These are phyloP conservation scores for Oryzias celebensis DNA, from an alignment of 2,113 vertebrate species.

Conservation along the genomic window DNA sequence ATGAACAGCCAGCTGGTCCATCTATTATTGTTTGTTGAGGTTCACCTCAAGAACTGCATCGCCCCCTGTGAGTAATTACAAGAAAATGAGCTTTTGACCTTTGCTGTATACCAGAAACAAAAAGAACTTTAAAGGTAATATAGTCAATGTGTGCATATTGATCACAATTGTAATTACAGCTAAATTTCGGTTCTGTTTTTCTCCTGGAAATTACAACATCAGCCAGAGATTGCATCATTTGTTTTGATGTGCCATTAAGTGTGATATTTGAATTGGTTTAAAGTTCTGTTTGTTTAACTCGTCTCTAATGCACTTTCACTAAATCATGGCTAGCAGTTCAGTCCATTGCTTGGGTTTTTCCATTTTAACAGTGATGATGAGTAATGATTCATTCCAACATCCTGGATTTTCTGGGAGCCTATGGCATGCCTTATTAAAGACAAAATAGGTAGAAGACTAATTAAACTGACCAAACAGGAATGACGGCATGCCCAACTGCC, in stretches of 20 bases:
- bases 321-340: constrained; percentile 67
- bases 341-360: constrained; percentile 71
- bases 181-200: constrained; percentile 51
- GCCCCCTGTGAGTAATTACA: constrained; percentile 74
- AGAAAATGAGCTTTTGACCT: constrained; percentile 79
- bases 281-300: constrained; percentile 68
- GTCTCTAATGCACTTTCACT: constrained; percentile 75
- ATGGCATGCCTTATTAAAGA: constrained; percentile 78
- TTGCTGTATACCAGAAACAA: constrained; percentile 64
- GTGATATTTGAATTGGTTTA: constrained; percentile 52
- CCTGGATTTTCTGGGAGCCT: constrained; percentile 71
- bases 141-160: constrained; percentile 69
- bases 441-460: constrained; percentile 81
- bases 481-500: constrained; percentile 75
- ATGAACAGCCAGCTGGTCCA: constrained; percentile 72
- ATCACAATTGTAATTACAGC: constrained; percentile 63
- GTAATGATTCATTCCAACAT: constrained; percentile 73
- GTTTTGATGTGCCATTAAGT: constrained; percentile 25
- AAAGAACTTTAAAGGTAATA: constrained; percentile 68
- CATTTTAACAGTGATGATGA: constrained; percentile 74
- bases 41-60: constrained; percentile 65
- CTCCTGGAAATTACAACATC: constrained; percentile 39
- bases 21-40: constrained; percentile 79
- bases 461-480: constrained; percentile 78
- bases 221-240: constrained; percentile 29